phyloP scores from a whole-genome alignment of 2,888 invertebrate genomes.

The Oegoconia quadripuncta region DNA sequence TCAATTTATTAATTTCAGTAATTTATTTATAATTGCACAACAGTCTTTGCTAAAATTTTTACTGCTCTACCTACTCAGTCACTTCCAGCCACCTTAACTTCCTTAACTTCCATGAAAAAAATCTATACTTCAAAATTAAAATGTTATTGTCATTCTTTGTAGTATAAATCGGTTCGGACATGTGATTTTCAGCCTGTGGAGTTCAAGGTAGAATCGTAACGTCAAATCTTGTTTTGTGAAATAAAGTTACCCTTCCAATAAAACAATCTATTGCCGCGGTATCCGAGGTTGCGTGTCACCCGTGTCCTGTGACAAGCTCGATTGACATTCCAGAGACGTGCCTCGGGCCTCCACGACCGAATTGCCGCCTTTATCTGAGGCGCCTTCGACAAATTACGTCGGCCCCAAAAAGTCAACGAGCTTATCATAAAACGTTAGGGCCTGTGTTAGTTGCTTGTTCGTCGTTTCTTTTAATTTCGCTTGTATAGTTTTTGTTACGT shows the following conservation, averaged over 20 bases:
- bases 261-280: conserved; percentile 9
- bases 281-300: conserved; percentile 37
- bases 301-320: conserved; percentile 30
- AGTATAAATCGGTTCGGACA: neutral
- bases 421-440: conserved; percentile 69
- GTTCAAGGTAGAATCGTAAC: neutral
- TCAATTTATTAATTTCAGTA: too few species aligned
- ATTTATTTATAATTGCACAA: too few species aligned
- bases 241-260: neutral
- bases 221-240: neutral
- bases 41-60: too few species aligned
- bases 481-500: conserved; percentile 66
- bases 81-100: too few species aligned
- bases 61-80: too few species aligned
- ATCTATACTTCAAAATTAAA: too few species aligned
- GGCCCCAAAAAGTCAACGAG: conserved; percentile 63
- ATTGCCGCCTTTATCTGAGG: conserved; percentile 70
- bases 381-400: conserved; percentile 77
- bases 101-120: too few species aligned
- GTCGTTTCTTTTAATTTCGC: conserved; percentile 73
- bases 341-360: conserved; percentile 45
- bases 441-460: conserved; percentile 68
- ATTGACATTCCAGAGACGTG: conserved; percentile 61
- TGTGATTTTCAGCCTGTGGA: neutral
- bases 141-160: too few species aligned